These are phyloP conservation scores for Tor tambroides DNA, from an alignment of 2,113 vertebrate species.

Conservation along the genomic window DNA sequence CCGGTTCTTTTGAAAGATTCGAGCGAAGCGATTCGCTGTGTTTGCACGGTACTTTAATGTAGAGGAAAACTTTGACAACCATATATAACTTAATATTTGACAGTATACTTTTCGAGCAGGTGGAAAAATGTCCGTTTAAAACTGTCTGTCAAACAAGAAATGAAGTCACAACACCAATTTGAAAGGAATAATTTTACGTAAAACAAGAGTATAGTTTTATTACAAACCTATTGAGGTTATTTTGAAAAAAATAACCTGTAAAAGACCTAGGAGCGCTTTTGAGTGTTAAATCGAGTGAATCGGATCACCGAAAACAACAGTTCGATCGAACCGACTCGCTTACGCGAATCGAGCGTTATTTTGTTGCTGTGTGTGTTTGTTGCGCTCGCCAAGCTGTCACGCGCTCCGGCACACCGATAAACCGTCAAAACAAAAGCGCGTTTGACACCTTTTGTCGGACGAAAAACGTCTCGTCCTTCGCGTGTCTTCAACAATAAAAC, in stretches of 20 bases:
- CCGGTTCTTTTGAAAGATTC: background rate
- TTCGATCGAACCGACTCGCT: slow-evolving; percentile 6
- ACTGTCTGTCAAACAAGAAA: too few species aligned
- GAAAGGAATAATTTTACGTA: background rate
- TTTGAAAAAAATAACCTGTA: background rate
- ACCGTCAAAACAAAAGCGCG: slow-evolving; percentile 17
- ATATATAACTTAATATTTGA: background rate
- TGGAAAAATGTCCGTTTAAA: too few species aligned
- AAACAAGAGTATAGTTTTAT: background rate
- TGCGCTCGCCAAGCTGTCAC: slow-evolving; percentile 30
- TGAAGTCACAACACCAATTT: background rate
- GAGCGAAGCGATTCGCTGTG: slow-evolving; percentile 61
- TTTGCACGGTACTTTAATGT: slow-evolving; percentile 34
- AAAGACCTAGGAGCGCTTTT: background rate
- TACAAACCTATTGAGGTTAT: background rate
- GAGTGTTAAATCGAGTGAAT: background rate
- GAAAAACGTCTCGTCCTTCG: background rate
- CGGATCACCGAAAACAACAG: background rate
- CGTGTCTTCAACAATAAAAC: slow-evolving; percentile 21
- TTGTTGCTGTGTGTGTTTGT: slow-evolving; percentile 34
- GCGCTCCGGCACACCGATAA: slow-evolving; percentile 26
- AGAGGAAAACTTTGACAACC: background rate
- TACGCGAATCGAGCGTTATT: background rate
- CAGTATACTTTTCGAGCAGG: background rate
- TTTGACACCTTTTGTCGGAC: slow-evolving; percentile 8